Evolutionary conservation across 2,113 vertebrate species (phyloP), one percentile per base, ranked within the genome.

Genomic region (Odocoileus hemionus): DNA sequence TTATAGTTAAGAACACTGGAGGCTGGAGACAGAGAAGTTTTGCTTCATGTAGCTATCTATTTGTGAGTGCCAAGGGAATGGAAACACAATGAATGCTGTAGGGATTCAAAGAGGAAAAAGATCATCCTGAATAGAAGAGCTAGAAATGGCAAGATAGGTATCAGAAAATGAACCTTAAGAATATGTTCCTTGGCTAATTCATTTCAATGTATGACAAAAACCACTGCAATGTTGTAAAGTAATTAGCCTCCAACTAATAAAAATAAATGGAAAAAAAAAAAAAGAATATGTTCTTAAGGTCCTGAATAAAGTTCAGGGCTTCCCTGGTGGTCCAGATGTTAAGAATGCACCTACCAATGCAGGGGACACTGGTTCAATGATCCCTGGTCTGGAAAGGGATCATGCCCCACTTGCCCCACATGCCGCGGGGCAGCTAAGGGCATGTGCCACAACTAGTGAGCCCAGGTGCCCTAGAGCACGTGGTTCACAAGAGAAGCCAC

Each of bases 361-460:
- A 74, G 67, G 11, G 67, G 2, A 39, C 67, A 25, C 67, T 74
- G 21, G 36, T 74, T 74, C 36, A 39, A 6, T 23, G n/a, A 36
- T 21, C 16, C 64, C 7, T 70, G n/a, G 30, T 36, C 64, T 70
- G 64, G 33, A 70, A 70, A 70, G 17, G 64, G 64, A 21, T 21
- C n/a, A 36, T 70, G n/a, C 64, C 64, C 17, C 9, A 21, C 17
- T 70, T 70, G n/a, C 5, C 11, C 67, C 36, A 25, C 70, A 74
- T 7, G 2, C 70, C 6, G 11, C 0, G 0, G 67, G 21, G 36
- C 2, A 74, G 6, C 36, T 43, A 43, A 74, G 36, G n/a, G 11
- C 0, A 1, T 2, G 70, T 39, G 36, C 36, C 70, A 39, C 21
- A 74, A 7, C 36, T 25, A 74, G 21, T 43, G 70, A 74, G 36